Conservation (phyloP, 2,888 invertebrate genomes). For the Drosophila leonis region DNA sequence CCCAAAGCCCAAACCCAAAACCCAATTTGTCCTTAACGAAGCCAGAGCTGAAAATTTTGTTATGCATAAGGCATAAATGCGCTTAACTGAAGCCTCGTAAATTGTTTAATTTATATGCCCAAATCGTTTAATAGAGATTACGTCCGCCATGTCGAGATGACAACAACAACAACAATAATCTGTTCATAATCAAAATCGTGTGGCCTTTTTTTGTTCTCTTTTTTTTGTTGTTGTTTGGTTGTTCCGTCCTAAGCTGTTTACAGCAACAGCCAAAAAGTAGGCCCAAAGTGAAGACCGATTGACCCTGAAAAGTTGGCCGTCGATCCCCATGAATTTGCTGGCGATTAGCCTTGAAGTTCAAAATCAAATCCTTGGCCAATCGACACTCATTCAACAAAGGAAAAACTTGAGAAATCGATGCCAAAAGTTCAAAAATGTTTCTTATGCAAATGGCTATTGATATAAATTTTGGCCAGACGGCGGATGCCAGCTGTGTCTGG, state of each 20-base stretch:
- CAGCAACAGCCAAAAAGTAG: slow-evolving; percentile 41
- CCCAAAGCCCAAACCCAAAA: slow-evolving; percentile 22
- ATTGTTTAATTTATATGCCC: slow-evolving; percentile 77
- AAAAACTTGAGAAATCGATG: slow-evolving; percentile 57
- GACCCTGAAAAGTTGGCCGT: slow-evolving; percentile 72
- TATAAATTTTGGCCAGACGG: slow-evolving; percentile 54
- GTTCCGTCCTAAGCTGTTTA: slow-evolving; percentile 51
- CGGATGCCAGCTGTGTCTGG: slow-evolving; percentile 60
- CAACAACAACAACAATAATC: slow-evolving; percentile 49
- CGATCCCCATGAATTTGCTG: slow-evolving; percentile 70
- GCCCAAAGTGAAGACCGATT: slow-evolving; percentile 17
- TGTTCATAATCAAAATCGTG: slow-evolving; percentile 73
- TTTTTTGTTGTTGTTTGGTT: slow-evolving; percentile 7
- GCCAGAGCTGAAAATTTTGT: slow-evolving; percentile 63
- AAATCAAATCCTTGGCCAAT: slow-evolving; percentile 67
- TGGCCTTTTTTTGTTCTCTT: slow-evolving; percentile 45
- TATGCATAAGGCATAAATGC: slow-evolving; percentile 75
- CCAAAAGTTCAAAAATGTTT: slow-evolving; percentile 62
- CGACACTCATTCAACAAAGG: slow-evolving; percentile 61
- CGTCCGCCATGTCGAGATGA: slow-evolving; percentile 69
- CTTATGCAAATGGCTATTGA: slow-evolving; percentile 58
- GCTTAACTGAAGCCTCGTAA: slow-evolving; percentile 63
- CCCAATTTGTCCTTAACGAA: slow-evolving; percentile 62
- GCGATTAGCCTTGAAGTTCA: slow-evolving; percentile 69
- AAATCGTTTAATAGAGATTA: slow-evolving; percentile 82